These are phyloP conservation scores for Meda fulgida DNA, from an alignment of 2,797 vertebrate genomes.

Conservation along the genomic window DNA sequence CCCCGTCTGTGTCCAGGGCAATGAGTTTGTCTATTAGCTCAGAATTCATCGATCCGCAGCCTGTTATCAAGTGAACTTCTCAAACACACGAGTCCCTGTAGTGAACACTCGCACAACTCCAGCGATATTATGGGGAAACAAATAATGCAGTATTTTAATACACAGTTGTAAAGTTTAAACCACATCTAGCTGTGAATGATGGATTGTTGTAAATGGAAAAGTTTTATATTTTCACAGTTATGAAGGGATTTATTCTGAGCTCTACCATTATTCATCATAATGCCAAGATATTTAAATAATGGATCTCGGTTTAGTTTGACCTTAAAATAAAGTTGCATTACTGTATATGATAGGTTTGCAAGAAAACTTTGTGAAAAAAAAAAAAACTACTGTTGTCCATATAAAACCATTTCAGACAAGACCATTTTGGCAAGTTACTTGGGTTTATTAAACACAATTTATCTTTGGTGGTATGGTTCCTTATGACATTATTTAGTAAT, in stretches of 20 bases:
- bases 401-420: neutral
- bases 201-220: neutral
- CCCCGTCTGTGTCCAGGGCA: neutral
- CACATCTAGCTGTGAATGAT: neutral
- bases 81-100: neutral
- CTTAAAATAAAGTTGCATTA: neutral
- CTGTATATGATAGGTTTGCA: neutral
- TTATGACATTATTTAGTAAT: no score
- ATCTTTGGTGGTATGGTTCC: no score
- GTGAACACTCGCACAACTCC: neutral
- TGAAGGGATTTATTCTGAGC: neutral
- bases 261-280: neutral
- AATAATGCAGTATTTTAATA: neutral
- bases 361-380: neutral
- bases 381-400: neutral
- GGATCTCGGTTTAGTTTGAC: neutral
- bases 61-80: slow-evolving; percentile 33
- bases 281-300: slow-evolving; percentile 3
- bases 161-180: neutral
- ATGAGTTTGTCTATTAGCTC: neutral
- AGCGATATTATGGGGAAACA: neutral
- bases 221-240: neutral
- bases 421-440: no score
- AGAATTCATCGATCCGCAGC: slow-evolving; percentile 26
- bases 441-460: no score